phyloP scores from a whole-genome alignment of 2,797 vertebrate species.

The Danionella dracula region DNA sequence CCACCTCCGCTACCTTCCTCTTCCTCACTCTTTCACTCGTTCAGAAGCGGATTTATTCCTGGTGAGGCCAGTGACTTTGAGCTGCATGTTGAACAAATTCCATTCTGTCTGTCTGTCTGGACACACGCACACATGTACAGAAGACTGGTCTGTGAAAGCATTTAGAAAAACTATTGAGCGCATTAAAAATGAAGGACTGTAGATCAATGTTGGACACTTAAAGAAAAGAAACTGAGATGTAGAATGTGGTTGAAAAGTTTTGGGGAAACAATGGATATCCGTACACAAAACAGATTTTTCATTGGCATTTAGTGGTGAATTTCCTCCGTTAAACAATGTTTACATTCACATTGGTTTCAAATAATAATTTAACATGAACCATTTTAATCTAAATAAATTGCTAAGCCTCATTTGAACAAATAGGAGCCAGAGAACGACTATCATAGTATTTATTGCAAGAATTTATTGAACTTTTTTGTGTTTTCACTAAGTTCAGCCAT shows the following conservation, averaged over 20 bases:
- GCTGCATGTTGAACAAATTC: conserved; percentile 31
- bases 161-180: not conserved
- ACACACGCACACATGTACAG: conserved; percentile 12
- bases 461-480: not conserved
- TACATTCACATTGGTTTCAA: not conserved
- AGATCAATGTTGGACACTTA: conserved; percentile 10
- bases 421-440: not conserved
- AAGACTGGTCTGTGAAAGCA: not conserved
- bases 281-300: conserved; percentile 5
- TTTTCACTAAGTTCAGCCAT: not conserved
- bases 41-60: conserved; percentile 7
- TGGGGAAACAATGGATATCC: not conserved
- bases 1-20: conserved; percentile 29
- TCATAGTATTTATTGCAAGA: not conserved
- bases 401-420: conserved; percentile 9
- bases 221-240: not conserved
- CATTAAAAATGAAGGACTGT: conserved; percentile 2
- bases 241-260: not conserved
- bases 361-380: not conserved
- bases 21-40: conserved; percentile 25
- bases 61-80: conserved; percentile 29
- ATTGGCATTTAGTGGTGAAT: conserved; percentile 5
- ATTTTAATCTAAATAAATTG: conserved; percentile 8
- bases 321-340: not conserved
- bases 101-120: conserved; percentile 19